Base-by-base conservation (phyloP, 2,113 vertebrate species). In the Camelus bactrianus region DNA sequence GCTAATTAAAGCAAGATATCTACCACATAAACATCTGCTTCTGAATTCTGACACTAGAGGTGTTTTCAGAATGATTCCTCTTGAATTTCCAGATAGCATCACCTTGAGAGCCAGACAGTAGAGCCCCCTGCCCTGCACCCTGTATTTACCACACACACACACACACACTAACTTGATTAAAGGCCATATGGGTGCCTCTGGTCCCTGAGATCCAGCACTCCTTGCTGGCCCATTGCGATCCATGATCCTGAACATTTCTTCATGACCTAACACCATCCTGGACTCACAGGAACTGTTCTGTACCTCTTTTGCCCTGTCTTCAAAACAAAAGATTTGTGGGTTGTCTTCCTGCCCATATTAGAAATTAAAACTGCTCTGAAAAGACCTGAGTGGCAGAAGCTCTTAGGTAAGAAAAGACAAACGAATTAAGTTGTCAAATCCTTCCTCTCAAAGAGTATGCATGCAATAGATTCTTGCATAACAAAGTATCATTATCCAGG, bases 401-500 rank as follows among this genome's bases (percentile, higher is more conserved):
- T 76, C 70, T 86, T 80, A 67, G 76, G 13, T 72, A 82, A 96
- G 85, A 94, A 94, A 87, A 88, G 86, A 91, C 73, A 80, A 73
- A 75, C 58, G 86, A 96, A 96, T 73, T 93, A 72, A 91, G 64
- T 64, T 89, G 92, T 93, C 86, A 96, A 86, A 91, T 62, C 65
- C 73, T 84, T 93, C 70, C 52, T 94, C 50, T 95, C 82, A 32
- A 77, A 93, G 80, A 79, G 62, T 9, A 15, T 32, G 58, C 77
- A 83, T 26, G 62, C 50, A 80, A 72, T 7, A 93, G 50, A 73
- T 62, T 84, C 86, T 91, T 96, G 81, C 26, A 73, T 88, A 88
- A 80, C 3, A 0, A 38, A 80, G 80, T 82, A 64, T 60, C 72
- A 20, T 94, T 52, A 75, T 17, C 64, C 26, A 26, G 60, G 65